A percentile compares a stretch with the other conserved stretches of the same genome.
Evolutionary conservation across 1,140 invertebrate genomes (phyloP).

Genomic region (Teleogryllus occipitalis): DNA sequence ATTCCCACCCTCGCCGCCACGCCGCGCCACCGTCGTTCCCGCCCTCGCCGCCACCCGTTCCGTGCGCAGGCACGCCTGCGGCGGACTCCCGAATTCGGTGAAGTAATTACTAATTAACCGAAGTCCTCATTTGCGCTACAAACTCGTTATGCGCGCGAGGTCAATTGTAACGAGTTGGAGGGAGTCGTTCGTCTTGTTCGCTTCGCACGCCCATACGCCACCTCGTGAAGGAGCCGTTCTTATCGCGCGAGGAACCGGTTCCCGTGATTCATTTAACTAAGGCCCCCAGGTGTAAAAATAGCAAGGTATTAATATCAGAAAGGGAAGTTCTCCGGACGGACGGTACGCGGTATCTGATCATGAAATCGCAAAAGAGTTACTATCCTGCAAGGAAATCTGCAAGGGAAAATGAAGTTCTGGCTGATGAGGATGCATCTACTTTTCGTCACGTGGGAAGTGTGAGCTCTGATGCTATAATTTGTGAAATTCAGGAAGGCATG

Average conservation of each 20-base stretch:
- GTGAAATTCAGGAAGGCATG: too few species aligned
- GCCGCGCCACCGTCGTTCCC: too few species aligned
- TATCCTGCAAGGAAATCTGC: neutral
- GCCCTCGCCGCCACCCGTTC: neutral
- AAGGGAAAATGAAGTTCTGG: neutral
- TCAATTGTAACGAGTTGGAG: neutral
- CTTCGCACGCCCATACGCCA: neutral
- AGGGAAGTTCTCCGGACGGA: neutral
- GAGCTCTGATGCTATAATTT: neutral
- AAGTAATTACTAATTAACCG: slow-evolving; percentile 1
- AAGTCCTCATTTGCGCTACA: neutral
- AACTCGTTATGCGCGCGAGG: slow-evolving; percentile 2
- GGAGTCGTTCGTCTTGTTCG: neutral
- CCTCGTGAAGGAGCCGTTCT: neutral
- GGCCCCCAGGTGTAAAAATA: neutral
- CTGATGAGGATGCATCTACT: neutral
- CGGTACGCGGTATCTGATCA: neutral
- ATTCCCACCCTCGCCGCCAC: neutral
- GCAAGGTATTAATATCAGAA: neutral
- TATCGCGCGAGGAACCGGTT: neutral
- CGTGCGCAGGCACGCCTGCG: neutral
- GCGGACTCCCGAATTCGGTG: neutral
- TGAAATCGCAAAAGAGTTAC: neutral
- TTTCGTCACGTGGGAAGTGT: neutral
- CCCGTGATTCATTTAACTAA: neutral